Evolutionary conservation across 1,140 invertebrate genomes (phyloP).

Genomic region (Temnothorax curvispinosus): DNA sequence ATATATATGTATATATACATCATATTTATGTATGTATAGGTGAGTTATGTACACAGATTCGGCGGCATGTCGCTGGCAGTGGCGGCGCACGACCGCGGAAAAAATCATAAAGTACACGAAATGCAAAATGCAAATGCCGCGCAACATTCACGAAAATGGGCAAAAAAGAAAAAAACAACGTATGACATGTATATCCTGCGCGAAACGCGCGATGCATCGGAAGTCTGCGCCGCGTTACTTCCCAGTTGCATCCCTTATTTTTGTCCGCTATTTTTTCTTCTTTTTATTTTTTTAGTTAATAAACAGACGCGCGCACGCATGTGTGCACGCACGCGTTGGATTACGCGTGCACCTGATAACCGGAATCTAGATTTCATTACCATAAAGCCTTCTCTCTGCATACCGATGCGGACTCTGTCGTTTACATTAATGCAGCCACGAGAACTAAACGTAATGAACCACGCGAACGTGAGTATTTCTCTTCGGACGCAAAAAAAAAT

Average conservation of each 20-base stretch:
- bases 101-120: conserved; percentile 82
- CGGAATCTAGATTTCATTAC: conserved; percentile 73
- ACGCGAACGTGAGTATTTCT: background rate
- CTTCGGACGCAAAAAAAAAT: conserved; percentile 11
- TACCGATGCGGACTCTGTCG: conserved; percentile 55
- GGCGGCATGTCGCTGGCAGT: conserved; percentile 28
- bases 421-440: conserved; percentile 60
- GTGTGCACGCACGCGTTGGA: conserved; percentile 2
- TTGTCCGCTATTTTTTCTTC: background rate
- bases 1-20: background rate
- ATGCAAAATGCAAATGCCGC: conserved; percentile 78
- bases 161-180: conserved; percentile 23
- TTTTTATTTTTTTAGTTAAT: conserved; percentile 4
- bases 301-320: background rate
- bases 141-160: conserved; percentile 76
- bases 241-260: background rate
- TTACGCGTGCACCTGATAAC: conserved; percentile 56
- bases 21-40: background rate
- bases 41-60: background rate
- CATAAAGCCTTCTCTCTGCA: conserved; percentile 58
- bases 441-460: conserved; percentile 25
- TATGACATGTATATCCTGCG: conserved; percentile 69
- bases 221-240: conserved; percentile 42
- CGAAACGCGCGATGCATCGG: conserved; percentile 68
- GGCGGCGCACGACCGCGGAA: conserved; percentile 63